These are phyloP conservation scores for Apistogramma diplotaenia DNA, from an alignment of 2,113 vertebrate species.

Conservation along the genomic window DNA sequence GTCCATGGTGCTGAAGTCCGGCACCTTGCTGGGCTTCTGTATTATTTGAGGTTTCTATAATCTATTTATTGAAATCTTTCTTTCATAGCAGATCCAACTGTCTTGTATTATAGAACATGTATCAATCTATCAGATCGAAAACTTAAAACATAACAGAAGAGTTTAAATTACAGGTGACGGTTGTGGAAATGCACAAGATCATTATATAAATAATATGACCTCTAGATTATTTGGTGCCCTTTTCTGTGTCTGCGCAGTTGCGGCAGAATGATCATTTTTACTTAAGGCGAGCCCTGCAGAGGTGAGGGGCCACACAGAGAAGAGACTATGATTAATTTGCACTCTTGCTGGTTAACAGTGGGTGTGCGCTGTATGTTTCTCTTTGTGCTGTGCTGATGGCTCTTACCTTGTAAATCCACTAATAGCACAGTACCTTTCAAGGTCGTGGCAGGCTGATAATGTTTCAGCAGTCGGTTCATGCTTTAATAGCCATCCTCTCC, in stretches of 20 bases:
- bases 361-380: neutral
- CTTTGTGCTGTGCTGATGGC: neutral
- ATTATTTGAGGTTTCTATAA: neutral
- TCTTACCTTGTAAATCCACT: neutral
- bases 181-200: neutral
- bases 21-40: neutral
- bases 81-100: neutral
- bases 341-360: conserved; percentile 3
- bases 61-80: no score
- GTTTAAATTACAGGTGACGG: neutral
- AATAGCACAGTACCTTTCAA: conserved; percentile 16
- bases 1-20: conserved; percentile 48
- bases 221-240: neutral
- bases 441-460: conserved; percentile 12
- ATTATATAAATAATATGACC: neutral
- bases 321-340: conserved; percentile 19
- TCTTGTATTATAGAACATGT: neutral
- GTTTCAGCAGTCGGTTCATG: neutral
- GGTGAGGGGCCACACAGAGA: conserved; percentile 6
- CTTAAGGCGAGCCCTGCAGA: conserved; percentile 3
- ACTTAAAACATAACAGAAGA: neutral
- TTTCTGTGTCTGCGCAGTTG: conserved; percentile 8
- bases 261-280: conserved; percentile 22
- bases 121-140: neutral
- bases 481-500: neutral